Percentiles rank a stretch among this genome's conserved stretches.
Evolutionary conservation across 2,888 invertebrate species (phyloP).

Genomic region (Parascotia fuliginaria): DNA sequence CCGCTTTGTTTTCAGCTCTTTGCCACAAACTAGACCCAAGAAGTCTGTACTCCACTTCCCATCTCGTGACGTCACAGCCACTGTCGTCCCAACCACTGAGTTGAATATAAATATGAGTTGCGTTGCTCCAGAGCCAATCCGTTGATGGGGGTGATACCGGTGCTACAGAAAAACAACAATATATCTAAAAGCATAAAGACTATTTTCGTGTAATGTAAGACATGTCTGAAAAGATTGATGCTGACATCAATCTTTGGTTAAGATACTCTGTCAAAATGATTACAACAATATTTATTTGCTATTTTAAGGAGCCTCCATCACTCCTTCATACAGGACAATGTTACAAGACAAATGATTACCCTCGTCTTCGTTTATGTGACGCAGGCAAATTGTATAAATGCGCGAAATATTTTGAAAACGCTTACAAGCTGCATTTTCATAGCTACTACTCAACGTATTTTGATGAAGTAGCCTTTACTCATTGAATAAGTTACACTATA

Average conservation of each 20-base stretch:
- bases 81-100: conserved; percentile 94
- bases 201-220: not conserved
- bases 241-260: conserved; percentile 1
- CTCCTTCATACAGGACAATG: no score
- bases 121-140: conserved; percentile 92
- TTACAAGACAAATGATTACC: no score
- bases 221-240: not conserved
- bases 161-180: conserved; percentile 77
- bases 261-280: conserved; percentile 3
- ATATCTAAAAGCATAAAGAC: no score
- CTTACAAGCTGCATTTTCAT: no score
- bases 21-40: conserved; percentile 81
- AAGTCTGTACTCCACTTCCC: conserved; percentile 90
- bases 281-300: not conserved
- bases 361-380: no score
- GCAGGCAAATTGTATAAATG: no score
- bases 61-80: conserved; percentile 93
- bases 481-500: no score
- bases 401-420: no score
- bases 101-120: conserved; percentile 92
- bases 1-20: conserved; percentile 76
- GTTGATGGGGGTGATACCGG: conserved; percentile 89
- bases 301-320: not conserved
- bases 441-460: no score
- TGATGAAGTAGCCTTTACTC: no score